Evolutionary conservation across 2,888 invertebrate genomes (phyloP).

Genomic region (Trissolcus brochymenae): DNA sequence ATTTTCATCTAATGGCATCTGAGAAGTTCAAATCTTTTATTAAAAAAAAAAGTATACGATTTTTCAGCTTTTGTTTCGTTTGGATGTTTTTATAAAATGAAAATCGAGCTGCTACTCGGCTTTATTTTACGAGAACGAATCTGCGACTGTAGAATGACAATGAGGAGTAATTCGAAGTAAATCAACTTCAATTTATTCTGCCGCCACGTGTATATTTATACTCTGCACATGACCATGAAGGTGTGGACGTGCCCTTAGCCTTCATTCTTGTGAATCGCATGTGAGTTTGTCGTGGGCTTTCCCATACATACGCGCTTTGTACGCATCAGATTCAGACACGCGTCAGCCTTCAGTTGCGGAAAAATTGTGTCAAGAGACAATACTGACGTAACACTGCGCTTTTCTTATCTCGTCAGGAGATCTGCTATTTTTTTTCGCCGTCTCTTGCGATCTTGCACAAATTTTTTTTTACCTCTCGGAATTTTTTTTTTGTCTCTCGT

Average conservation of each 20-base stretch:
- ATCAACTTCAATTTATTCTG: conserved; percentile 2
- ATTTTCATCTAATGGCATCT: too few relatives aligned
- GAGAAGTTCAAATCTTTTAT: too few relatives aligned
- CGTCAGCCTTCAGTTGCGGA: conserved; percentile 43
- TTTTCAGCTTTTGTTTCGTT: too few relatives aligned
- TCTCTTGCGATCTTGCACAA: conserved; percentile 12
- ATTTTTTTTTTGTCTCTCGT: conserved; percentile 13
- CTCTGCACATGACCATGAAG: conserved; percentile 39
- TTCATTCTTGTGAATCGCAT: conserved; percentile 37
- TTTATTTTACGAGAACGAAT: too few relatives aligned
- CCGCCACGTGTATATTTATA: conserved; percentile 25
- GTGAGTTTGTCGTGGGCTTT: conserved; percentile 36
- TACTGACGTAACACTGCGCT: conserved; percentile 18
- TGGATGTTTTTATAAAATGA: too few relatives aligned
- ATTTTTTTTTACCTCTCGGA: neutral
- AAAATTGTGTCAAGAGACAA: conserved; percentile 39
- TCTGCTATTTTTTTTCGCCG: conserved; percentile 4
- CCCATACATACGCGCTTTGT: conserved; percentile 28
- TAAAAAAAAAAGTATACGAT: too few relatives aligned
- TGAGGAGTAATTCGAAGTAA: conserved; percentile 3
- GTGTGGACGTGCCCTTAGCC: conserved; percentile 56
- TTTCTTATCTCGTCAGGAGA: conserved; percentile 21
- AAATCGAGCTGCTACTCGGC: too few relatives aligned
- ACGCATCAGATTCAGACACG: conserved; percentile 40
- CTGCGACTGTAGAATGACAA: neutral